Conservation (phyloP, 1,140 invertebrate species). For the Ceratina japonica region DNA sequence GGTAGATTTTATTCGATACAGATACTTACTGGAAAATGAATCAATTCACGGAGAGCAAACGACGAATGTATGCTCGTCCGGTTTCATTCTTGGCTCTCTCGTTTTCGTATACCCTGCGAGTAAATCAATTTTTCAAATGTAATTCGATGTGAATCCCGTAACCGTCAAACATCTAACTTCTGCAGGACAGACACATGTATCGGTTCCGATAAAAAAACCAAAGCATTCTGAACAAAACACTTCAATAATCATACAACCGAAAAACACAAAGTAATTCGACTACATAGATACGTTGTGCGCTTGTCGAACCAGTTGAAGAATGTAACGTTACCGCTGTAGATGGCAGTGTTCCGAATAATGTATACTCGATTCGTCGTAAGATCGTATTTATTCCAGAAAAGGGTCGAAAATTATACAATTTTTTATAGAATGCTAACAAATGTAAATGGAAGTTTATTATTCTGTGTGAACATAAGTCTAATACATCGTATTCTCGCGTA, state of each 20-base stretch:
- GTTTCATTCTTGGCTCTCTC: conserved; percentile 19
- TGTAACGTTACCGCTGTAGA: too few species aligned
- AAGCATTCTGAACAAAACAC: conserved; percentile 50
- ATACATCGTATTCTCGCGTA: too few species aligned
- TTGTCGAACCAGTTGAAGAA: too few species aligned
- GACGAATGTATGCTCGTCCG: conserved; percentile 41
- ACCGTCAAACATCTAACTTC: conserved; percentile 37
- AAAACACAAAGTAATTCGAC: conserved; percentile 44
- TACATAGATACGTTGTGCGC: not conserved
- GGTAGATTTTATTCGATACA: conserved; percentile 15
- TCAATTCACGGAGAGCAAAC: conserved; percentile 28
- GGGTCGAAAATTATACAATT: too few species aligned
- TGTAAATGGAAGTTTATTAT: too few species aligned
- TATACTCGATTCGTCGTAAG: too few species aligned
- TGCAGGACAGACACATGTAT: conserved; percentile 11
- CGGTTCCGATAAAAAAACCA: conserved; percentile 30
- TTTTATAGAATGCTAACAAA: too few species aligned
- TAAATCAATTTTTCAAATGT: conserved; percentile 1
- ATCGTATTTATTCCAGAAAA: too few species aligned
- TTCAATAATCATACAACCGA: conserved; percentile 25
- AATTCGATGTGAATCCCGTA: not conserved
- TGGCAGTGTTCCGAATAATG: too few species aligned
- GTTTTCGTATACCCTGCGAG: not conserved
- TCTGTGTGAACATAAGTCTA: too few species aligned
- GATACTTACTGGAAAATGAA: conserved; percentile 30